phyloP scores from a whole-genome alignment of 2,888 invertebrate genomes.

The Carterocephalus palaemon region DNA sequence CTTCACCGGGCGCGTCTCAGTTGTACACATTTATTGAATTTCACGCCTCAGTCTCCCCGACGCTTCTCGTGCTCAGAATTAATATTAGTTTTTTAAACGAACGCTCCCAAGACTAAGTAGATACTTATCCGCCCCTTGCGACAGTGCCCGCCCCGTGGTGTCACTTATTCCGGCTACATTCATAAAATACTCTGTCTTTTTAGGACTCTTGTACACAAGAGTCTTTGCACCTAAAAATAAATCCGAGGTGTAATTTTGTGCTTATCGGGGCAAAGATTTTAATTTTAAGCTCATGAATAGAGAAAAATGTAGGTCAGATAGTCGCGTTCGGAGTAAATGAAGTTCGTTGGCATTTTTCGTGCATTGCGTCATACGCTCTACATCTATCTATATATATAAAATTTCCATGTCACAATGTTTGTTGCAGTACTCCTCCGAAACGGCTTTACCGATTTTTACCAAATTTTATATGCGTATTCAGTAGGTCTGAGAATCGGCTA shows the following conservation, averaged over 20 bases:
- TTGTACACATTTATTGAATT: conserved; percentile 58
- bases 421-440: too few species aligned
- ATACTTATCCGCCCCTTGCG: conserved; percentile 27
- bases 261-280: conserved; percentile 23
- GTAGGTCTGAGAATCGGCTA: too few species aligned
- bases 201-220: conserved; percentile 11
- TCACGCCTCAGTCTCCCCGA: conserved; percentile 46
- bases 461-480: too few species aligned
- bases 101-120: conserved; percentile 27
- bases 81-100: conserved; percentile 38
- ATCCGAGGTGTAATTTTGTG: conserved; percentile 23
- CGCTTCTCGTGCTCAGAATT: conserved; percentile 48
- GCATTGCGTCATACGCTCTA: conserved; percentile 9
- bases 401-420: too few species aligned
- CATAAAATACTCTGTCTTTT: conserved; percentile 19
- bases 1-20: conserved; percentile 34
- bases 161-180: conserved; percentile 14
- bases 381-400: conserved; percentile 6
- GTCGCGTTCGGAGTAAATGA: conserved; percentile 23
- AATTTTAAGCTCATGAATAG: conserved; percentile 25
- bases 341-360: conserved; percentile 24
- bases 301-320: conserved; percentile 23
- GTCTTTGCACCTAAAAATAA: conserved; percentile 23
- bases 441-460: too few species aligned
- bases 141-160: not conserved